Evolutionary conservation across 2,888 invertebrate species (phyloP).

Genomic region (Iselma pallidipennis): DNA sequence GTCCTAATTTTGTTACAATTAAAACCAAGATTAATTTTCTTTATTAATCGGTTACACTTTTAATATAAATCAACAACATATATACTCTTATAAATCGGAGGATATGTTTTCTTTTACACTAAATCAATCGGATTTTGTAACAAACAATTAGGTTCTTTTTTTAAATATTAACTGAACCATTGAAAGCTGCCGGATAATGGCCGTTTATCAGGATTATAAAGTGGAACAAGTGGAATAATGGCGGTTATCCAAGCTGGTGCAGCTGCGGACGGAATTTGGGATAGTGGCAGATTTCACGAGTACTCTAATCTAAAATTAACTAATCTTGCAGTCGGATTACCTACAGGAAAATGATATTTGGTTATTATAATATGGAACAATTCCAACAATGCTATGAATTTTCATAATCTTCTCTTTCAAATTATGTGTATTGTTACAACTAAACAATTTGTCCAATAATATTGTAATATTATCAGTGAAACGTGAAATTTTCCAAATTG

Average conservation of each 20-base stretch:
- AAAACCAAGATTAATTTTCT: background rate
- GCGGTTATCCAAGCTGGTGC: slow-evolving; percentile 29
- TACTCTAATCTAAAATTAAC: slow-evolving; percentile 26
- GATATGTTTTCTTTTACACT: background rate
- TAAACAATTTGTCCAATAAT: background rate
- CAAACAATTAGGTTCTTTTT: background rate
- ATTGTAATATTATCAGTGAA: background rate
- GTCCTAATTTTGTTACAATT: background rate
- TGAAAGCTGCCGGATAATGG: slow-evolving; percentile 18
- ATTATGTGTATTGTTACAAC: background rate
- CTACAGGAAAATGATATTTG: slow-evolving; percentile 10
- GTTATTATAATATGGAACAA: slow-evolving; percentile 7
- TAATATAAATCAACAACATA: background rate
- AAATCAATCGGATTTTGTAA: background rate
- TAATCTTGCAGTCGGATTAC: slow-evolving; percentile 24
- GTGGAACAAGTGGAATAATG: slow-evolving; percentile 29
- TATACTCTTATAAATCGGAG: background rate
- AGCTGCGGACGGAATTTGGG: slow-evolving; percentile 26
- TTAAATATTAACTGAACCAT: background rate
- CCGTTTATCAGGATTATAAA: slow-evolving; percentile 30
- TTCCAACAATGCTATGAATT: slow-evolving; percentile 7
- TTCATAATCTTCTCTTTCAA: background rate
- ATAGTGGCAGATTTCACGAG: slow-evolving; percentile 23
- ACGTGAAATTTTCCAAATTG: background rate
- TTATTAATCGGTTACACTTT: background rate